phyloP scores from a whole-genome alignment of 2,797 vertebrate species.

The Chelon auratus region DNA sequence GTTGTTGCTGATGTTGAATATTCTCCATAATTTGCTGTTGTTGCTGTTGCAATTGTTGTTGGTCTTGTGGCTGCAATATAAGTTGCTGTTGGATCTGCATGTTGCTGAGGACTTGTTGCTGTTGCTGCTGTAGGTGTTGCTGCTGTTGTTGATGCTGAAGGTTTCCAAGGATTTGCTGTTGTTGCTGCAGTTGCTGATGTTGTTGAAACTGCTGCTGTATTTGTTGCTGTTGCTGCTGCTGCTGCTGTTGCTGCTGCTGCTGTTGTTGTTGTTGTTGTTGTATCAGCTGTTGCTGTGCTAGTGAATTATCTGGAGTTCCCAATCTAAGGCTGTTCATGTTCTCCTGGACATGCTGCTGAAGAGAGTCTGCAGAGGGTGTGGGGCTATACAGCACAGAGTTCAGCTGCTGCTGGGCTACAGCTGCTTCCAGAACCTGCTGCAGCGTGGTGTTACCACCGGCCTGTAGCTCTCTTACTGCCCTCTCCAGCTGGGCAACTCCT shows the following conservation, averaged over 20 bases:
- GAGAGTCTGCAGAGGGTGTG: constrained; percentile 88
- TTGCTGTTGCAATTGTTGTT: constrained; percentile 67
- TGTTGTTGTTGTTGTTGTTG: constrained; percentile 70
- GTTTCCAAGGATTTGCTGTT: constrained; percentile 76
- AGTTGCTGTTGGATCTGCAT: constrained; percentile 84
- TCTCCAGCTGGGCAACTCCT: constrained; percentile 92
- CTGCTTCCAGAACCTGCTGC: constrained; percentile 92
- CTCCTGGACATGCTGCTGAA: constrained; percentile 91
- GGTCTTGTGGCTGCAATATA: constrained; percentile 74
- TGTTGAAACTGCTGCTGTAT: constrained; percentile 72
- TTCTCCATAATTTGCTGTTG: constrained; percentile 75
- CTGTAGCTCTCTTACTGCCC: constrained; percentile 93
- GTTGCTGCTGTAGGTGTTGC: constrained; percentile 69
- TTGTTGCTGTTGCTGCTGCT: constrained; percentile 67
- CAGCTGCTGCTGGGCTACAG: constrained; percentile 89
- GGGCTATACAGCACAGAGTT: constrained; percentile 94
- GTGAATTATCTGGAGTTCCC: constrained; percentile 88
- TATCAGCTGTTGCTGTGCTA: constrained; percentile 77
- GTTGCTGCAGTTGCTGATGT: constrained; percentile 72
- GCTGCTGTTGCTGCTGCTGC: constrained; percentile 73
- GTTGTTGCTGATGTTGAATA: constrained; percentile 77
- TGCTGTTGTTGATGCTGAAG: constrained; percentile 67
- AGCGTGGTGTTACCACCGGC: constrained; percentile 86
- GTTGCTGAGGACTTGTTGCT: constrained; percentile 71
- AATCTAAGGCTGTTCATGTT: constrained; percentile 95